Percentiles rank a stretch among this genome's conserved stretches.
These are phyloP conservation scores for Prenolepis imparis DNA, from an alignment of 2,888 invertebrate genomes.

Conservation along the genomic window DNA sequence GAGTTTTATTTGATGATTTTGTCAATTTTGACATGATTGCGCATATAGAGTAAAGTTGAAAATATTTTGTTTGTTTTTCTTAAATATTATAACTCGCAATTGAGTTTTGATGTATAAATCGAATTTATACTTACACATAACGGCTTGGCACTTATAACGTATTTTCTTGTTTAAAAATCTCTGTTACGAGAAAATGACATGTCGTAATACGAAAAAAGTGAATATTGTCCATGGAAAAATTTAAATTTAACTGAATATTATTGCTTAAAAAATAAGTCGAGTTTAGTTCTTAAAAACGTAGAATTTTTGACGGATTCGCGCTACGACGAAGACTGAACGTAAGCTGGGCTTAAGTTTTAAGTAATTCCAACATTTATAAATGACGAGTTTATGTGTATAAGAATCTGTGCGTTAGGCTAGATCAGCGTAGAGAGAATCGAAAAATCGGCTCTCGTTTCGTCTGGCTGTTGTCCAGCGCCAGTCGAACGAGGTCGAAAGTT, in stretches of 20 bases:
- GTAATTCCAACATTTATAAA: constrained; percentile 62
- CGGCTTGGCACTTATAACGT: constrained; percentile 48
- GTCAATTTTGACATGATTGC: background rate
- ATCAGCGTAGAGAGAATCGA: constrained; percentile 52
- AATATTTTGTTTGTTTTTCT: background rate
- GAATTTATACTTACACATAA: background rate
- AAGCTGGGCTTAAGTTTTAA: constrained; percentile 71
- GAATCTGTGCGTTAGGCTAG: constrained; percentile 47
- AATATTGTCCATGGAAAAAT: constrained; percentile 5
- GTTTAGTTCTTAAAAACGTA: constrained; percentile 68
- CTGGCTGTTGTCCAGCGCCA: constrained; percentile 36
- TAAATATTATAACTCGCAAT: background rate
- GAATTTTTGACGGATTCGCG: constrained; percentile 60
- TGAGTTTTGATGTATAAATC: background rate
- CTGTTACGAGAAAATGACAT: background rate
- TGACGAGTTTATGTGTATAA: constrained; percentile 59
- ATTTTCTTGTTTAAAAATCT: constrained; percentile 19
- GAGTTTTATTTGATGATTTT: constrained; percentile 44
- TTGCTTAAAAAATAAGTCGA: constrained; percentile 68
- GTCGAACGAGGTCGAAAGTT: constrained; percentile 62
- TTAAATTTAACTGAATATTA: constrained; percentile 55
- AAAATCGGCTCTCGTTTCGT: constrained; percentile 53
- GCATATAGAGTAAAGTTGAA: background rate
- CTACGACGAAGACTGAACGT: constrained; percentile 71
- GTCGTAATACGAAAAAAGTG: background rate